phyloP scores from a whole-genome alignment of 2,888 invertebrate genomes.

The Aquatica leii region DNA sequence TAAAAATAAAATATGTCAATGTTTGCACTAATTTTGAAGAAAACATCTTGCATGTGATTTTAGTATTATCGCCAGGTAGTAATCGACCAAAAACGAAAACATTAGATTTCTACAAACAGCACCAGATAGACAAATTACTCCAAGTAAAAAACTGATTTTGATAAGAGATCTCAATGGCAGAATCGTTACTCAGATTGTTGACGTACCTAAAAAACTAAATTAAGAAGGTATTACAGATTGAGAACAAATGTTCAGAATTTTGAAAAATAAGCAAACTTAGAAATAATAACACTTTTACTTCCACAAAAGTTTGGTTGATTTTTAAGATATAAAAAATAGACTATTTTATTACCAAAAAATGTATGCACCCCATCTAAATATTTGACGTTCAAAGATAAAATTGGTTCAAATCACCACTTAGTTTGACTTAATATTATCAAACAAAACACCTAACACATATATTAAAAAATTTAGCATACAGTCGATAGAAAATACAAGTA shows the following conservation, averaged over 20 bases:
- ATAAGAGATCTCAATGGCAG: neutral
- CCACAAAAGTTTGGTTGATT: neutral
- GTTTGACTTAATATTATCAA: neutral
- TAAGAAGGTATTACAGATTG: neutral
- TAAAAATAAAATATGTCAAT: too few relatives aligned
- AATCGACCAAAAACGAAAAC: neutral
- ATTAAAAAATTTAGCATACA: neutral
- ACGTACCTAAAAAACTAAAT: neutral
- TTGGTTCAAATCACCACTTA: neutral
- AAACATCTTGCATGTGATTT: neutral
- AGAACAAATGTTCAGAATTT: neutral
- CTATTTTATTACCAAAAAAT: neutral
- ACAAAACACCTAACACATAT: neutral
- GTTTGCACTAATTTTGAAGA: neutral
- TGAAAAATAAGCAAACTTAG: neutral
- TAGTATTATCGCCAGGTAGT: neutral
- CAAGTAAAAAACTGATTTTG: neutral
- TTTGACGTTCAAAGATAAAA: neutral
- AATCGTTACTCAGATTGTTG: neutral
- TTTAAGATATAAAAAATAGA: neutral
- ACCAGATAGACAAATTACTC: neutral
- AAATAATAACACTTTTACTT: neutral
- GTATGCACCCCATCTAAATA: neutral
- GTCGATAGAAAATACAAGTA: neutral
- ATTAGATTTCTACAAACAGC: neutral